Evolutionary conservation across 37 sponge, comb jelly and placozoan genomes (phyloP), one percentile per base, ranked within the genome.

Genomic region (Theonella swinhoei): DNA sequence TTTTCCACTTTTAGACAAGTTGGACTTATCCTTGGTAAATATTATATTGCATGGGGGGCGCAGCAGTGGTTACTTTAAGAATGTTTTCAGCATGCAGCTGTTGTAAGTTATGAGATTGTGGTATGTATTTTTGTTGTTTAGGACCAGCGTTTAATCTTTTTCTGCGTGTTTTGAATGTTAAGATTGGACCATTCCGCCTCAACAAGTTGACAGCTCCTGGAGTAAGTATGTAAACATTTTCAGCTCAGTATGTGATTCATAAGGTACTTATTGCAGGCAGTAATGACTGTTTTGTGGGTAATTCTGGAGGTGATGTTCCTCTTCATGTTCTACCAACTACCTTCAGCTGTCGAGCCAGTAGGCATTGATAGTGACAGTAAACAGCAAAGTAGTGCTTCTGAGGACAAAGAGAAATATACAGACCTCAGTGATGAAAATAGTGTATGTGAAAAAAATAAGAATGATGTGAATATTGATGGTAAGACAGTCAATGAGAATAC

Each of bases 121-220:
- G 1, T 11, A 23, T 40, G 42, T 4, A 1, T 42, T 28, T 47
- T n/a, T 74, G 1, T 1, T 36, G 1, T 17, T 7, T 77, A 91
- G 93, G 95, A 65, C 96, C 96, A 4, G 96, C 85, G 7, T 76
- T 96, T 59, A 96, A 96, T 72, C 66, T 96, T 25, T 93, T 96
- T 62, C 71, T 93, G 24, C 67, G 67, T 4, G 39, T 80, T 35
- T 30, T 68, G 2, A 54, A 96, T 28, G 93, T 91, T 81, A 62
- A 91, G 0, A 41, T 96, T 38, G 97, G 97, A 36, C 97, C 94
- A 2, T 94, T 94, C 60, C n/a, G 39, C 3, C 83, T 94, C 0
- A 59, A 88, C 80, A 83, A 83, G 29, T 62, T 73, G 34, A 85
- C 94, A 63, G 76, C 87, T 11, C 91, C 91, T 36, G 97, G 91